Percentiles rank a stretch among this genome's conserved stretches.
phyloP scores from a whole-genome alignment of 2,113 vertebrate species.

The Paedocypris sp. region DNA sequence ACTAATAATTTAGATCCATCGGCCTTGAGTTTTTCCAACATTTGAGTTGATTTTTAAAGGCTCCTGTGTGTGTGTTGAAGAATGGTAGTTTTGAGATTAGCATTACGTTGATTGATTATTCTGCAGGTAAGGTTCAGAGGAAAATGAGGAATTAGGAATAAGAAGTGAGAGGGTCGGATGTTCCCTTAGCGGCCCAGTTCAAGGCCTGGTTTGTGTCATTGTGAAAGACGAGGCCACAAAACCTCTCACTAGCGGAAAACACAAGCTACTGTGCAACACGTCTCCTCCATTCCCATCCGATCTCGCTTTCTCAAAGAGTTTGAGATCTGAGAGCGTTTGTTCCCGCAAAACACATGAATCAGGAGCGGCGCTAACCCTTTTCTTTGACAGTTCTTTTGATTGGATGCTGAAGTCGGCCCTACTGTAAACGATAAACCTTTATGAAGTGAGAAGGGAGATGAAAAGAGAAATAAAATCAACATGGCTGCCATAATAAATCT shows the following conservation, averaged over 20 bases:
- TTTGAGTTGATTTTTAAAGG: too few relatives aligned
- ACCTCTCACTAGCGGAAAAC: conserved; percentile 50
- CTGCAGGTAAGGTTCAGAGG: conserved; percentile 34
- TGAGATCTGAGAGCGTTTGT: conserved; percentile 26
- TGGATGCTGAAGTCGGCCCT: too few relatives aligned
- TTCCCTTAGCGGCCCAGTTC: conserved; percentile 44
- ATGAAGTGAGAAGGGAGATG: too few relatives aligned
- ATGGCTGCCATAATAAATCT: conserved; percentile 42
- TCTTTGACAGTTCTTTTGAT: too few relatives aligned
- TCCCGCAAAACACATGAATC: too few relatives aligned
- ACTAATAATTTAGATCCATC: too few relatives aligned
- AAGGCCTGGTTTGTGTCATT: conserved; percentile 54
- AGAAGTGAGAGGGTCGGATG: conserved; percentile 68
- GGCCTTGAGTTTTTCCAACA: too few relatives aligned
- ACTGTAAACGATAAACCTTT: too few relatives aligned
- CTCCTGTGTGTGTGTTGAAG: conserved; percentile 18
- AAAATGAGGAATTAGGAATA: conserved; percentile 74
- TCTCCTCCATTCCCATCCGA: conserved; percentile 38
- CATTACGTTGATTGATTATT: conserved; percentile 42
- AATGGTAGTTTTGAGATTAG: conserved; percentile 41
- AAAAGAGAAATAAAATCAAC: conserved; percentile 36
- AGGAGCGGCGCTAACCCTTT: too few relatives aligned
- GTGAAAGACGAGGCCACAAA: conserved; percentile 65
- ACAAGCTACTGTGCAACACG: conserved; percentile 32
- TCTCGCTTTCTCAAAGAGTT: conserved; percentile 7